Percentiles rank a stretch among this genome's conserved stretches.
Evolutionary conservation across 1,140 invertebrate species (phyloP).

Genomic region (Eueides isabella): DNA sequence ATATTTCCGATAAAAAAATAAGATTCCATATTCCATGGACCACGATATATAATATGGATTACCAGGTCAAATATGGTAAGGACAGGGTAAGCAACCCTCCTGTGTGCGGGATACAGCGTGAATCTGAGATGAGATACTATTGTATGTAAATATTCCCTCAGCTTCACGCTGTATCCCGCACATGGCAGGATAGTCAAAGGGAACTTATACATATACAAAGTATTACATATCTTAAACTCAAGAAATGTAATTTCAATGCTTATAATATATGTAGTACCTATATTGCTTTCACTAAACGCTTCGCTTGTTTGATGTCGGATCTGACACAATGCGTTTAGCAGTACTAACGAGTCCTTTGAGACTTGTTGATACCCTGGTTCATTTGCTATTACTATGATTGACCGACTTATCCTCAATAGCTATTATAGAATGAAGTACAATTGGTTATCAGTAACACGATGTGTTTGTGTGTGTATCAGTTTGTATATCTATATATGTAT

Average conservation of each 20-base stretch:
- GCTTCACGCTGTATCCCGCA: no score
- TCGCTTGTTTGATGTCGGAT: background rate
- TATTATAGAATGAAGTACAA: background rate
- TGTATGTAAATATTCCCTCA: no score
- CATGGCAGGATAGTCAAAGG: no score
- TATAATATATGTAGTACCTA: background rate
- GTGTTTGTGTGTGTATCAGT: background rate
- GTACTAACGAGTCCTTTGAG: background rate
- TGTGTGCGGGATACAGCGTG: no score
- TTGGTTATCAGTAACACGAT: background rate
- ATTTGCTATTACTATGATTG: background rate
- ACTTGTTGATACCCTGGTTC: background rate
- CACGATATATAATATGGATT: no score
- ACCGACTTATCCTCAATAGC: background rate
- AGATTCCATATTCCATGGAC: no score
- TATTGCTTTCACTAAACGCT: background rate
- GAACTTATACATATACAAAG: no score
- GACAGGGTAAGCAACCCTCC: no score
- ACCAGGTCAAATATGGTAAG: no score
- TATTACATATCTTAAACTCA: background rate
- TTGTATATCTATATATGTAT: no score
- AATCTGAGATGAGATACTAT: no score
- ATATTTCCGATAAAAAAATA: no score
- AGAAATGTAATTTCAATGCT: background rate
- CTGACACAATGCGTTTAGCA: background rate